Evolutionary conservation across 64 coral and sea anemone genomes (phyloP), one percentile per base, ranked within the genome.

Genomic region (Hydrozoanthus tunicans): DNA sequence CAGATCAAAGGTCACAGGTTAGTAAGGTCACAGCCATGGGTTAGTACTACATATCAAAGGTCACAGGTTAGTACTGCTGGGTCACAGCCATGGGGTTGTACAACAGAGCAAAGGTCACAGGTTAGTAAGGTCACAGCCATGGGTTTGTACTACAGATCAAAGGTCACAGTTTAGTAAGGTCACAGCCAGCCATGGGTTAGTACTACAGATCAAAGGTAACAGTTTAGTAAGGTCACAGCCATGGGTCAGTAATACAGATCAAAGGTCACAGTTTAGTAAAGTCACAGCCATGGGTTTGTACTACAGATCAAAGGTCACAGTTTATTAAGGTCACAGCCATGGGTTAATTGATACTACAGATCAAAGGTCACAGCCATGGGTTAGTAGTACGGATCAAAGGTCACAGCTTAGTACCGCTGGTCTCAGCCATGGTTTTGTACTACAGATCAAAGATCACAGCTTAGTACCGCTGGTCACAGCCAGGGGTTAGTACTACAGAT

Each of bases 381-480:
- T 11, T 68, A 4, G 4, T 20, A 20, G 20, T 20, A 20, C 20
- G 20, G 20, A 20, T 20, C 20, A 20, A 20, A 20, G 20, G 20
- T 20, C 20, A 20, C 20, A 20, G 20, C 20, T 20, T 20, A 20
- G 20, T 20, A 20, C 20, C 20, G 20, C 20, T 20, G 20, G 20
- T 20, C 20, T 20, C 20, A 20, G 20, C 20, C 20, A 20, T 20
- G 20, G 20, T 20, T 20, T 20, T 20, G 20, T 20, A 20, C 20
- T 98, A 57, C 96, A 98, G 27, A 91, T 98, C 11, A 95, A 98
- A 70, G 96, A 94, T 13, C 96, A 98, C 71, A 98, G 96, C 93
- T 98, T 17, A 61, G 15, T 74, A 17, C 20, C 20, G 20, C 20
- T 20, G 24, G 9, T 53, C 8, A 70, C 4, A 23, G n/a, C 9